Evolutionary conservation across 2,888 invertebrate genomes (phyloP).

Genomic region (Macaria liturata): DNA sequence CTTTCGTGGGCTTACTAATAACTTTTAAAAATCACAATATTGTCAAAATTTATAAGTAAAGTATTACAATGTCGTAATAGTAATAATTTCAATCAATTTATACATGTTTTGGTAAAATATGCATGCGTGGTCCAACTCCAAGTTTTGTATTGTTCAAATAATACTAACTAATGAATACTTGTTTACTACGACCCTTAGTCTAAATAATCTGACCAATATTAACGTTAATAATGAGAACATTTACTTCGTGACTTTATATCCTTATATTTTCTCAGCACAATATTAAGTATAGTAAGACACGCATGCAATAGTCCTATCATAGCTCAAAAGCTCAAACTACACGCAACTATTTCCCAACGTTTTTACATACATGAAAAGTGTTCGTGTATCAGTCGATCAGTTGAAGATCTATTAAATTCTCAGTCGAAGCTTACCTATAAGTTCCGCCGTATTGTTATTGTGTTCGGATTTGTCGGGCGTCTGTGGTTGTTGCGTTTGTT

Average conservation of each 20-base stretch:
- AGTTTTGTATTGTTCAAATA: background rate
- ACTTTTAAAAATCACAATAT: conserved; percentile 13
- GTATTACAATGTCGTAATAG: conserved; percentile 19
- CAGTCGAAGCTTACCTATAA: conserved; percentile 93
- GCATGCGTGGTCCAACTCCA: background rate
- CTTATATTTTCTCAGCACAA: background rate
- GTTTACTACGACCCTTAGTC: too few relatives aligned
- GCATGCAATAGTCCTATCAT: conserved; percentile 8
- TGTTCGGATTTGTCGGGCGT: conserved; percentile 67
- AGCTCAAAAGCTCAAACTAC: conserved; percentile 21
- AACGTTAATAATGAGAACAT: too few relatives aligned
- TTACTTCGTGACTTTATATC: background rate
- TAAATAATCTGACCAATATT: too few relatives aligned
- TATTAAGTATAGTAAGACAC: background rate
- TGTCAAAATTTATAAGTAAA: conserved; percentile 41
- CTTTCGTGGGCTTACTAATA: too few relatives aligned
- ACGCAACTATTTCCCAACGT: conserved; percentile 23
- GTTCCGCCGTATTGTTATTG: conserved; percentile 86
- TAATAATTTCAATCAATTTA: conserved; percentile 10
- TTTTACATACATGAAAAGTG: conserved; percentile 26
- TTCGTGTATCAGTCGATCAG: conserved; percentile 46
- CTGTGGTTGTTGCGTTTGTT: conserved; percentile 50
- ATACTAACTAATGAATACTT: too few relatives aligned
- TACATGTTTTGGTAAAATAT: conserved; percentile 9
- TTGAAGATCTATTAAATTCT: conserved; percentile 48